Evolutionary conservation across 1,140 invertebrate genomes (phyloP), one percentile per base, ranked within the genome.

Genomic region (Zaprionus ghesquierei): DNA sequence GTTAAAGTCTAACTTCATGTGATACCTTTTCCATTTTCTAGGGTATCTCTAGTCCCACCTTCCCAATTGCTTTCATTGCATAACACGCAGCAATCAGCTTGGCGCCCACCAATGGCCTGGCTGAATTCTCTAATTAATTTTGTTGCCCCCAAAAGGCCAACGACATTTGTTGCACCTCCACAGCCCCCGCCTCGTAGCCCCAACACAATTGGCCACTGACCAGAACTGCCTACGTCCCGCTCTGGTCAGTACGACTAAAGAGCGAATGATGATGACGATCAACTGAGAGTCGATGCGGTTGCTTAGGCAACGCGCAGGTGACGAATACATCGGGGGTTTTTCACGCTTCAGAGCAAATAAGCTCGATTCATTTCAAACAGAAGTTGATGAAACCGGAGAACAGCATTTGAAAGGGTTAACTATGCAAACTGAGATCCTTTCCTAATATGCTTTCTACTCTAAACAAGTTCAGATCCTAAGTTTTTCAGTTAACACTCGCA

Each of bases 161-260:
- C 76, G 76, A 75, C 76, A 82, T 59, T 84, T 84, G 80, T 82
- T 82, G 80, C 75, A 71, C 69, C n/a, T n/a, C 53, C 38, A 46
- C 13, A 1, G 3, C 33, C 13, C n/a, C n/a, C 8, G n/a, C 5
- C n/a, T 35, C 33, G 4, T n/a, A 8, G n/a, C 29, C 38, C 58
- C 29, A n/a, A 9, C 8, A 4, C 46, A 27, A 62, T 51, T 50
- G 49, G 15, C 22, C 22, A 55, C 51, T 18, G 29, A 4, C 33
- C 53, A 65, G 46, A 59, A 38, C 53, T 20, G 44, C 5, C 13
- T 38, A 15, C 5, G 13, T 50, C 53, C 29, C 50, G 44, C 62
- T 56, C 9, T 38, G 20, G 13, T 38, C 51, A 35, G 25, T 25
- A 23, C 4, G n/a, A 27, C n/a, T 22, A 46, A 46, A 22, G 41